phyloP scores from a whole-genome alignment of 2,888 invertebrate genomes.

The Diabrotica balteata region DNA sequence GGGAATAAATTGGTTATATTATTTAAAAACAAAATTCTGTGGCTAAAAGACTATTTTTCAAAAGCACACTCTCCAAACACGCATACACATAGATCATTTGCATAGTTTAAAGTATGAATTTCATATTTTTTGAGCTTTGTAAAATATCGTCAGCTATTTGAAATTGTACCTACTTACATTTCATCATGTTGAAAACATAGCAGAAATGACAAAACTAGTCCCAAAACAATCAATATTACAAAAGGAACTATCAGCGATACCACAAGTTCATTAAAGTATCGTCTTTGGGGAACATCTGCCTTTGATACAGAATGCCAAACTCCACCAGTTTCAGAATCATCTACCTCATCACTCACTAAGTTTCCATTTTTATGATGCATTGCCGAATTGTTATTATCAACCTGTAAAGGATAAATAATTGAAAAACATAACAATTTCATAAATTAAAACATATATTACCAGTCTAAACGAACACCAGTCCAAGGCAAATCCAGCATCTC shows the following conservation, averaged over 20 bases:
- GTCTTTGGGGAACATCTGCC: constrained; percentile 70
- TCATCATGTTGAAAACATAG: constrained; percentile 80
- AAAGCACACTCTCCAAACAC: no score
- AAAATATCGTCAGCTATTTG: no score
- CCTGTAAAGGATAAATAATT: constrained; percentile 45
- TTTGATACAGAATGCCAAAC: constrained; percentile 71
- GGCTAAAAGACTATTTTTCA: no score
- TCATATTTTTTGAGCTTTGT: no score
- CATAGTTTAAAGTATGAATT: no score
- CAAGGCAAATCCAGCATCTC: constrained; percentile 77
- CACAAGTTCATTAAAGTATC: constrained; percentile 73
- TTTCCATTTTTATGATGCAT: constrained; percentile 56
- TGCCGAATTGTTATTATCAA: constrained; percentile 56
- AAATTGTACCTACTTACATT: constrained; percentile 67
- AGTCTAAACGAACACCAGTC: constrained; percentile 92
- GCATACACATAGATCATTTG: no score
- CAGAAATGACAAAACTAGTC: constrained; percentile 73
- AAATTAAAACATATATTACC: constrained; percentile 61
- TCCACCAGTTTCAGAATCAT: constrained; percentile 55
- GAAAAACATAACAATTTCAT: constrained; percentile 8
- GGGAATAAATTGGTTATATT: no score
- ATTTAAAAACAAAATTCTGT: no score
- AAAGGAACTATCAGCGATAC: constrained; percentile 76
- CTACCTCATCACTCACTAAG: constrained; percentile 48
- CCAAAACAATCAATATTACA: constrained; percentile 70